phyloP scores from a whole-genome alignment of 2,888 invertebrate species.

The Exephanes ischioxanthus region DNA sequence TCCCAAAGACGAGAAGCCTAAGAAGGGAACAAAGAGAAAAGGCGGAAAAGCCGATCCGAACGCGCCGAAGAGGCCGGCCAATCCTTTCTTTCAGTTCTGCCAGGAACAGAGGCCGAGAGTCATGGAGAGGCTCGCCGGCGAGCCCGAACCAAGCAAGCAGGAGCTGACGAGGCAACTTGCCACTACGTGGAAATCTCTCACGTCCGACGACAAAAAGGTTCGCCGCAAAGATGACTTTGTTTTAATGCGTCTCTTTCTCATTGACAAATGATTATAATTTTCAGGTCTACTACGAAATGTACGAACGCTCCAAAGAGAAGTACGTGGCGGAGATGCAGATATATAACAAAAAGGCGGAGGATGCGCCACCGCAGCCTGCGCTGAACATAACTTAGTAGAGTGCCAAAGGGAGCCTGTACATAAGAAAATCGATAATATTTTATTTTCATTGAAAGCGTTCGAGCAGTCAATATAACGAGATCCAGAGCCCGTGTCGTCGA shows the following conservation, averaged over 20 bases:
- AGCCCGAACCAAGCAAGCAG: conserved; percentile 90
- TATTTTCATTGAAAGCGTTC: conserved; percentile 20
- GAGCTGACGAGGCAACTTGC: conserved; percentile 91
- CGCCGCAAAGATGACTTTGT: neutral
- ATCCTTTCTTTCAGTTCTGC: conserved; percentile 93
- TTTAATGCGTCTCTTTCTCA: neutral
- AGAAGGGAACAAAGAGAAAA: conserved; percentile 87
- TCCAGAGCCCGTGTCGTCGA: neutral
- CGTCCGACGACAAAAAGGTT: conserved; percentile 90
- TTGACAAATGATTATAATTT: conserved; percentile 75
- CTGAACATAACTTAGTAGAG: conserved; percentile 87
- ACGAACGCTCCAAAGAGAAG: conserved; percentile 91
- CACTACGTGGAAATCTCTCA: conserved; percentile 90
- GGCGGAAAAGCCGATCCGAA: conserved; percentile 89
- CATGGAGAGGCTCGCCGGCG: conserved; percentile 89
- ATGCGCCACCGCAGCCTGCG: conserved; percentile 78
- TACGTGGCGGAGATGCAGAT: conserved; percentile 91
- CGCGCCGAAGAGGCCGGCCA: conserved; percentile 92
- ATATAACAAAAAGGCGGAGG: conserved; percentile 84
- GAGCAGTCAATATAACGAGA: conserved; percentile 7
- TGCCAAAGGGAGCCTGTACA: conserved; percentile 73
- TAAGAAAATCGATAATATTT: conserved; percentile 74
- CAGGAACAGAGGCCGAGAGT: conserved; percentile 92
- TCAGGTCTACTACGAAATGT: conserved; percentile 91
- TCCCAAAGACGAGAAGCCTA: conserved; percentile 81